Base-by-base conservation (phyloP, 2,888 invertebrate species). In the Eueremaeus valkanovi region DNA sequence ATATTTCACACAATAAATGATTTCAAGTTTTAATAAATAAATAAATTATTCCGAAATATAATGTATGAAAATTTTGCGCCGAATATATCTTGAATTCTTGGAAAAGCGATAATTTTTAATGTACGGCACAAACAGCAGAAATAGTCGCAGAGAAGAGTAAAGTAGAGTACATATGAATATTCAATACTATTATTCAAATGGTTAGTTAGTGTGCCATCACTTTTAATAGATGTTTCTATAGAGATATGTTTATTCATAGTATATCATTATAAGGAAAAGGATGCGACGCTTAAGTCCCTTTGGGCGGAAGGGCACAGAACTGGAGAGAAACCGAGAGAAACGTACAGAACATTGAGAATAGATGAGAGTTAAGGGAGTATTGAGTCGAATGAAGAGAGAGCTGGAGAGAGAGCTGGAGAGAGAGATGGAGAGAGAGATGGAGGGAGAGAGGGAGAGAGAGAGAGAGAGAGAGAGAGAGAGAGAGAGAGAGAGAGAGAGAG, bases 191-290 rank as follows among this genome's bases (percentile, higher is more conserved):
- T 51, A 51, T 45, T 45, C 8, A 21, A 61, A 31, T 61, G 31
- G 61, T 61, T 61, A 61, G 61, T 61, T 61, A 61, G 61, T 21
- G 3, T 61, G 31, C 61, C 13, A 61, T 61, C 33, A n/a, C 31
- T 21, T 61, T 31, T 61, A 61, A 61, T 61, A 27, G 9, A 6
- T 11, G 61, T 61, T 61, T 61, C 61, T 31, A 61, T 61, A 61
- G 61, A 9, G 61, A 61, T 61, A 61, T 61, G 61, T 61, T 31
- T 61, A 61, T 61, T 61, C 61, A 61, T 61, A 31, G 31, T 31
- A 61, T 61, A 61, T 61, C 61, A 61, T 61, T 31, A 61, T 61
- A 31, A 9, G 61, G 61, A 61, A 61, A 61, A n/a, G 61, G 61
- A 61, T 61, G 61, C 61, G 31, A 18, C 61, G 61, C 9, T 31